A percentile compares a stretch with the other conserved stretches of the same genome.
phyloP scores from a whole-genome alignment of 2,888 invertebrate genomes.

The Tetropium fuscum region DNA sequence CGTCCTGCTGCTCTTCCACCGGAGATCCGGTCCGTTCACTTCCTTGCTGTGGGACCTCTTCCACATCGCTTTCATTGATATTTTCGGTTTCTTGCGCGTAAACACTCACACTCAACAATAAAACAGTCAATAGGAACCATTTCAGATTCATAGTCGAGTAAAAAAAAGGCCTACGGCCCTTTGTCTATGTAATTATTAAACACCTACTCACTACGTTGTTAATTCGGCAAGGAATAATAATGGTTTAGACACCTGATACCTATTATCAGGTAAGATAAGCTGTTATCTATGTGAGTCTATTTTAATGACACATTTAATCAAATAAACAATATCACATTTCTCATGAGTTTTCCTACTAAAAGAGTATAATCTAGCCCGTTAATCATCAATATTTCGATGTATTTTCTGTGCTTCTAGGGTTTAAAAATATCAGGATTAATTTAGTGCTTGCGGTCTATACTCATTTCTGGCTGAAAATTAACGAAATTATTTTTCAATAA shows the following conservation, averaged over 20 bases:
- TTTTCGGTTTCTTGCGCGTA: conserved; percentile 4
- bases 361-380: neutral
- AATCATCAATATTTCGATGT: neutral
- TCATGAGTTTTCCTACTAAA: neutral
- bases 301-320: conserved; percentile 42
- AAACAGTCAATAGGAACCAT: conserved; percentile 1
- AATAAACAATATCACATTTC: conserved; percentile 20
- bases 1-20: neutral
- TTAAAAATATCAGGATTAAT: no score
- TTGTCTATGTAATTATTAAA: conserved; percentile 6
- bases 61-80: neutral
- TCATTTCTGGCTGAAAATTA: no score
- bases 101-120: conserved; percentile 15
- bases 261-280: conserved; percentile 36
- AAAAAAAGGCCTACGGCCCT: conserved; percentile 7
- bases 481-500: no score
- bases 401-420: no score
- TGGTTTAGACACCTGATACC: conserved; percentile 21
- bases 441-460: no score
- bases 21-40: neutral
- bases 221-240: neutral
- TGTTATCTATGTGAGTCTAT: conserved; percentile 34
- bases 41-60: neutral
- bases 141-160: conserved; percentile 4
- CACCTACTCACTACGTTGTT: conserved; percentile 16